These are phyloP conservation scores for Lordiphosa andalusiaca DNA, from an alignment of 2,888 invertebrate genomes.

Conservation along the genomic window DNA sequence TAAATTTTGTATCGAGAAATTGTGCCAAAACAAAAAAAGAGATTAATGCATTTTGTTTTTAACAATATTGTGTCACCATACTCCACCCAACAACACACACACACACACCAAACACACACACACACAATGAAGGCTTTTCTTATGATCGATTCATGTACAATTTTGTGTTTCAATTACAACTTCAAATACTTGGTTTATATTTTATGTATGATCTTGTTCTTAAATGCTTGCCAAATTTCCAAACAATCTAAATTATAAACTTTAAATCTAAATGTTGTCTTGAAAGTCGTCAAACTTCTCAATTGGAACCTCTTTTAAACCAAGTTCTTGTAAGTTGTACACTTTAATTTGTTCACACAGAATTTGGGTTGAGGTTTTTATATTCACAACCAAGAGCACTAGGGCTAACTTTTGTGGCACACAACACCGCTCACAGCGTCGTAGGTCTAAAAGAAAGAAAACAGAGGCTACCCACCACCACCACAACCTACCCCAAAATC, in stretches of 20 bases:
- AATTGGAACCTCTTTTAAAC: slow-evolving; percentile 12
- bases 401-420: slow-evolving; percentile 49
- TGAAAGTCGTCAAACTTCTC: background rate
- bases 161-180: slow-evolving; percentile 31
- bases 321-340: slow-evolving; percentile 48
- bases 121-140: background rate
- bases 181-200: slow-evolving; percentile 47
- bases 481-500: slow-evolving; percentile 22
- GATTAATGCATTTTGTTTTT: slow-evolving; percentile 15
- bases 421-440: slow-evolving; percentile 33
- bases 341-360: slow-evolving; percentile 2
- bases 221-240: slow-evolving; percentile 24
- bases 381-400: slow-evolving; percentile 25
- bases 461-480: slow-evolving; percentile 10
- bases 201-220: slow-evolving; percentile 8
- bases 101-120: slow-evolving; percentile 5
- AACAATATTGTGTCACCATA: slow-evolving; percentile 45
- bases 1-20: slow-evolving; percentile 16
- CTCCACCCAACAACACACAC: slow-evolving; percentile 1
- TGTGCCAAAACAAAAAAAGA: slow-evolving; percentile 36
- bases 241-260: background rate
- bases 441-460: slow-evolving; percentile 28
- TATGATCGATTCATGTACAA: slow-evolving; percentile 1
- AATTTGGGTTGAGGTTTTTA: slow-evolving; percentile 1
- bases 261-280: slow-evolving; percentile 45